phyloP scores from a whole-genome alignment of 1,140 invertebrate genomes.

The Papilio machaon region DNA sequence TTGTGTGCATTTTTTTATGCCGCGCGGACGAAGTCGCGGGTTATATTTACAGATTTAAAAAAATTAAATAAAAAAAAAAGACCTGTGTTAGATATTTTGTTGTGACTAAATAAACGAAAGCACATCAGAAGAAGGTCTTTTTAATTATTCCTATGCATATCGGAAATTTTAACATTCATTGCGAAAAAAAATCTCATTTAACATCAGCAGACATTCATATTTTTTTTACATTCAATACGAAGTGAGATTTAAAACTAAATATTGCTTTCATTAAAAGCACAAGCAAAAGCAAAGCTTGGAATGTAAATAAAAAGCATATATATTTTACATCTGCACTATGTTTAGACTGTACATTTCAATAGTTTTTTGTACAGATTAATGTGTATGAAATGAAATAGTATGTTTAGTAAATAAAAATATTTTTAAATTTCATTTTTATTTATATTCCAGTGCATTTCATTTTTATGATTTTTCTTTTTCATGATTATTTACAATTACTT shows the following conservation, averaged over 20 bases:
- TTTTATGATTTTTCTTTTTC: too few relatives aligned
- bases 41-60: too few relatives aligned
- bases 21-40: too few relatives aligned
- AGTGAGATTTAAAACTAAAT: conserved; percentile 4
- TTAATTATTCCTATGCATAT: neutral
- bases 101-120: too few relatives aligned
- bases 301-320: neutral
- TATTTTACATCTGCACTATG: neutral
- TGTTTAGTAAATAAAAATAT: too few relatives aligned
- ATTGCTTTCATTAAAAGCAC: neutral
- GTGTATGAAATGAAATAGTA: neutral
- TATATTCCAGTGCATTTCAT: too few relatives aligned
- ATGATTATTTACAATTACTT: too few relatives aligned
- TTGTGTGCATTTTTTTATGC: too few relatives aligned
- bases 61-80: too few relatives aligned
- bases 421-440: too few relatives aligned
- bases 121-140: neutral
- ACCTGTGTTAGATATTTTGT: too few relatives aligned
- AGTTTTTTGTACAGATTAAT: neutral
- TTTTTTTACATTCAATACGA: neutral
- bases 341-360: neutral
- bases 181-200: neutral
- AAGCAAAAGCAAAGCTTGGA: neutral
- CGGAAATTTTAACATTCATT: neutral
- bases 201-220: neutral